Conservation (phyloP, 2,888 invertebrate genomes). For the Tiphia femorata region DNA sequence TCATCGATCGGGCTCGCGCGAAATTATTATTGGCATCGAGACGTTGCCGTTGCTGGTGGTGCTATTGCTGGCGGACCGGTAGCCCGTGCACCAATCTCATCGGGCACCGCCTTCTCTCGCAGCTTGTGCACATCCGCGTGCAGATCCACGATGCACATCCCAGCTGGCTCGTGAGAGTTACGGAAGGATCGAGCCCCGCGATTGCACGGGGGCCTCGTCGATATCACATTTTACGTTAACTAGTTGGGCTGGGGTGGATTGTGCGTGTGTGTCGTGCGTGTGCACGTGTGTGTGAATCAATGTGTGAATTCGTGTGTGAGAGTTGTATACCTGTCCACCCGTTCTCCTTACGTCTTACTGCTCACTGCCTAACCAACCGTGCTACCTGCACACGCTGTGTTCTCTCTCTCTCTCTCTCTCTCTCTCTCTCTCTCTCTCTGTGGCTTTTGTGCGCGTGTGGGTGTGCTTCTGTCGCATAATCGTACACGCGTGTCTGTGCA, state of each 20-base stretch:
- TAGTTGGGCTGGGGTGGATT: too few relatives aligned
- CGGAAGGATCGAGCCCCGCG: conserved; percentile 13
- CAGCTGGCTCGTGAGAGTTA: conserved; percentile 12
- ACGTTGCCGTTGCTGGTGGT: conserved; percentile 5
- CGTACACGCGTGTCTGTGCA: not conserved
- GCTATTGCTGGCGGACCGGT: conserved; percentile 3
- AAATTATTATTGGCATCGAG: conserved; percentile 27
- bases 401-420: not conserved
- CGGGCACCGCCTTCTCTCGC: conserved; percentile 15
- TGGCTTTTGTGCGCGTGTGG: not conserved
- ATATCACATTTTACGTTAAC: not conserved
- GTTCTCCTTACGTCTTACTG: conserved; percentile 4
- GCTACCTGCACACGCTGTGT: not conserved
- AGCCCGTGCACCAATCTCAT: conserved; percentile 7
- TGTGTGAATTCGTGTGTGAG: too few relatives aligned
- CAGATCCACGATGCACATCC: conserved; percentile 6
- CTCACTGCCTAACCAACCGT: not conserved
- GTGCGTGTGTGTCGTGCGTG: too few relatives aligned
- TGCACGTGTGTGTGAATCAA: too few relatives aligned
- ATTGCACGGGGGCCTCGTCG: conserved; percentile 21
- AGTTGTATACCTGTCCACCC: not conserved
- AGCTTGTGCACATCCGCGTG: conserved; percentile 16
- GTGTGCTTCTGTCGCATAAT: not conserved
- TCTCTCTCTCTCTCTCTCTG: too few relatives aligned
- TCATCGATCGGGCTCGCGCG: conserved; percentile 24